Evolutionary conservation across 2,797 vertebrate species (phyloP), one percentile per base, ranked within the genome.

Genomic region (Sebastes umbrosus): DNA sequence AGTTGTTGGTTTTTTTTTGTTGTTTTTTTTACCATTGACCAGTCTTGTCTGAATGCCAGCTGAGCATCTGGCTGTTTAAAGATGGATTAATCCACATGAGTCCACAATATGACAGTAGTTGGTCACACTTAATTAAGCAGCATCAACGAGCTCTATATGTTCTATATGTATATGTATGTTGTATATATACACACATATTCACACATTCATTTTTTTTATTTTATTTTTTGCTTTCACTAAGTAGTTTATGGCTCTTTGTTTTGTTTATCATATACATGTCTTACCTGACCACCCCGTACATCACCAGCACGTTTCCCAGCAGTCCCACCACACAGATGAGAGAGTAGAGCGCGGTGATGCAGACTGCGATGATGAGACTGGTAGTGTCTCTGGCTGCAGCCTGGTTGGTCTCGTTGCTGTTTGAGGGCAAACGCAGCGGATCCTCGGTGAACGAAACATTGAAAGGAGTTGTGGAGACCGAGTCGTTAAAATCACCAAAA

Each of bases 211-310:
- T 52, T n/a, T 10, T 16, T 27, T 43, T 5, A 12, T 36, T n/a
- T 4, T 3, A 1, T 12, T 0, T 63, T 8, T 8, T 24, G 2
- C 0, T 24, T 13, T 52, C 6, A 12, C 22, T 50, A 8, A 32
- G 13, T 10, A 22, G 5, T 50, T 50, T 25, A 1, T 29, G 25
- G 3, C 1, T 34, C 10, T 36, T 36, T 50, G 16, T 50, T 50
- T 50, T 31, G 31, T 18, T 58, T 1, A 10, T n/a, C 3, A 3
- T 3, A 0, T 4, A 0, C 6, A 2, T 55, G 6, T 90, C 97
- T 96, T 96, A 98, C 98, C 98, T 97, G 87, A 99, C 96, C 84
- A 99, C 98, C 39, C 97, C 97, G 75, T 97, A 99, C 98, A 99
- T 99, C 9, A 99, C 98, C 3, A 99, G 96, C 66, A 98, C 69